phyloP scores from a whole-genome alignment of 1,140 invertebrate species.

The Aplysia californica region DNA sequence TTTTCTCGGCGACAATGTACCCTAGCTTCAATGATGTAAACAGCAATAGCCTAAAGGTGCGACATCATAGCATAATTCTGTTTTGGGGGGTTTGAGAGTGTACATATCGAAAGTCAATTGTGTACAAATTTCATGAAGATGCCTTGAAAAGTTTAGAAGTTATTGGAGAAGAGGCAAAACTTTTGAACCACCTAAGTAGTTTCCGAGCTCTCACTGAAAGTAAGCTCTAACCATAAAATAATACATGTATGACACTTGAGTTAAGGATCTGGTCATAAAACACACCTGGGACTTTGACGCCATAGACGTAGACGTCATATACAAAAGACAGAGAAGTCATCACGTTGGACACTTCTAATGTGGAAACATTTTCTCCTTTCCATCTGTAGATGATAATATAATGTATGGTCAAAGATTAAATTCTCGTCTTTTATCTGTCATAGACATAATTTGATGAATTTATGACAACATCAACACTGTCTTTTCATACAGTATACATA shows the following conservation, averaged over 20 bases:
- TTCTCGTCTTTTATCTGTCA: neutral
- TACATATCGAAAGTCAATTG: no score
- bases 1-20: no score
- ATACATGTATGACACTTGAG: neutral
- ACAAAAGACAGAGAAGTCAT: constrained; percentile 67
- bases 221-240: neutral
- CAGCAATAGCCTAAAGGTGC: no score
- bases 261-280: neutral
- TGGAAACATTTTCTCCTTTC: constrained; percentile 98
- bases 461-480: neutral
- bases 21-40: no score
- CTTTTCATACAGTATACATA: neutral
- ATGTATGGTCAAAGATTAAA: neutral
- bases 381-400: constrained; percentile 56
- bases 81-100: no score
- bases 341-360: constrained; percentile 90
- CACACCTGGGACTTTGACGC: constrained; percentile 79
- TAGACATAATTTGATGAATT: neutral
- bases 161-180: no score
- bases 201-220: neutral
- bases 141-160: no score
- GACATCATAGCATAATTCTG: neutral
- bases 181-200: neutral
- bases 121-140: no score
- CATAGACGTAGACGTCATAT: constrained; percentile 94